phyloP scores from a whole-genome alignment of 2,888 invertebrate genomes.

The Vesta saturnalis region DNA sequence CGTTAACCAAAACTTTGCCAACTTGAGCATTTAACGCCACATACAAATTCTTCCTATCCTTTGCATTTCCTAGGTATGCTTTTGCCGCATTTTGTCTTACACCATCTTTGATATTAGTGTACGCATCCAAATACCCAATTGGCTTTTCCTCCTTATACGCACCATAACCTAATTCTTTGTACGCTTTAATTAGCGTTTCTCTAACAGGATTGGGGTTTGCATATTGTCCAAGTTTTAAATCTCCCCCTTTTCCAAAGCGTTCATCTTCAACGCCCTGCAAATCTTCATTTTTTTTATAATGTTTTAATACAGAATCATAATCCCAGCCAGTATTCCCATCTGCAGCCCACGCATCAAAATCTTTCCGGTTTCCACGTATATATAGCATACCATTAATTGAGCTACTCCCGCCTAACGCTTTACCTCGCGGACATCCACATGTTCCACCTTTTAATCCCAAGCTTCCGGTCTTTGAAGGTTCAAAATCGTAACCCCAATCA shows the following conservation, averaged over 20 bases:
- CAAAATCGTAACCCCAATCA: no score
- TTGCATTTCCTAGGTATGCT: conserved; percentile 61
- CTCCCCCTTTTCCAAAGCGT: conserved; percentile 35
- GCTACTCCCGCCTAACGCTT: conserved; percentile 63
- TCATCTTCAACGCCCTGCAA: conserved; percentile 48
- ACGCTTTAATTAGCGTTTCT: background rate
- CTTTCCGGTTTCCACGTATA: conserved; percentile 78
- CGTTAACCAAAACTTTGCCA: conserved; percentile 60
- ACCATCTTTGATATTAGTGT: conserved; percentile 37
- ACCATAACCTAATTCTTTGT: background rate
- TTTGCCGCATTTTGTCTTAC: conserved; percentile 42
- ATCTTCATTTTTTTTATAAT: background rate
- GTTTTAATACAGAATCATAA: no score
- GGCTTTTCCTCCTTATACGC: background rate
- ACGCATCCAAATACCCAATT: background rate
- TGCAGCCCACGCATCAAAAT: conserved; percentile 84
- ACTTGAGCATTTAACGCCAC: conserved; percentile 68
- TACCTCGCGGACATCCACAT: conserved; percentile 62
- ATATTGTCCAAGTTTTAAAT: background rate
- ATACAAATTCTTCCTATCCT: conserved; percentile 66
- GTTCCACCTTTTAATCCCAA: conserved; percentile 41
- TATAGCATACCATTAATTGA: conserved; percentile 63
- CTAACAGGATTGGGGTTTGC: background rate
- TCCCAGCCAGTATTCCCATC: conserved; percentile 86
- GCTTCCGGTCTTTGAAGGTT: conserved; percentile 51